phyloP scores from a whole-genome alignment of 2,113 vertebrate genomes.

The Prolemur simus region DNA sequence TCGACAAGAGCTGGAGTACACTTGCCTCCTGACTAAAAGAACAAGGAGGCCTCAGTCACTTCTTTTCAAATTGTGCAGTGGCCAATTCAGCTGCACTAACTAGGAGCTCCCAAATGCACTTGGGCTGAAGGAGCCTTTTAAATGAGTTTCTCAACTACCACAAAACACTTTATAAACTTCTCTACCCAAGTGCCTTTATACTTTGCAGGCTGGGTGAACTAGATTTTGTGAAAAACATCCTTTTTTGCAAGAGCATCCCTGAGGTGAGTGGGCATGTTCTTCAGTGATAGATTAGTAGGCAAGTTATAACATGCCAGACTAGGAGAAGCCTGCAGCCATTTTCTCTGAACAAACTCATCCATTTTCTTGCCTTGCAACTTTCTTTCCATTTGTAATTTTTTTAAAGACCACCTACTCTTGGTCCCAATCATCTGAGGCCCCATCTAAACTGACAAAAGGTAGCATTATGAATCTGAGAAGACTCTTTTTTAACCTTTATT shows the following conservation, averaged over 20 bases:
- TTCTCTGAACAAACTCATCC: neutral
- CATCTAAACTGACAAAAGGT: slow-evolving; percentile 2
- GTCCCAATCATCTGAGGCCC: neutral
- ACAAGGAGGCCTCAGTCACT: neutral
- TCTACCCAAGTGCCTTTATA: neutral
- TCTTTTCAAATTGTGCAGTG: neutral
- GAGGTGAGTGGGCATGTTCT: neutral
- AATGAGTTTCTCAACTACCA: slow-evolving; percentile 26
- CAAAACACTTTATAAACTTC: slow-evolving; percentile 49
- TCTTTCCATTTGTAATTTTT: neutral
- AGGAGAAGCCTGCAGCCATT: neutral
- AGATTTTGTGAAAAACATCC: neutral
- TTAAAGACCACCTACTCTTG: neutral
- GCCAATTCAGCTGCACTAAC: neutral
- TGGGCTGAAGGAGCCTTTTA: neutral
- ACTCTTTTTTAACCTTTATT: neutral
- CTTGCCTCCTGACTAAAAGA: neutral
- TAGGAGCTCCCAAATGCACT: neutral
- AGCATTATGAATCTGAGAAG: neutral
- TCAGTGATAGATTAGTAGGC: neutral
- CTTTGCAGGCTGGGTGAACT: neutral
- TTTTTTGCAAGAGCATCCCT: neutral
- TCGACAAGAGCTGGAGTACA: neutral
- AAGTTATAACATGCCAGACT: neutral
- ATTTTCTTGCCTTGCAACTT: slow-evolving; percentile 10